phyloP scores from a whole-genome alignment of 2,888 invertebrate species.

The Watsonalla cultraria region DNA sequence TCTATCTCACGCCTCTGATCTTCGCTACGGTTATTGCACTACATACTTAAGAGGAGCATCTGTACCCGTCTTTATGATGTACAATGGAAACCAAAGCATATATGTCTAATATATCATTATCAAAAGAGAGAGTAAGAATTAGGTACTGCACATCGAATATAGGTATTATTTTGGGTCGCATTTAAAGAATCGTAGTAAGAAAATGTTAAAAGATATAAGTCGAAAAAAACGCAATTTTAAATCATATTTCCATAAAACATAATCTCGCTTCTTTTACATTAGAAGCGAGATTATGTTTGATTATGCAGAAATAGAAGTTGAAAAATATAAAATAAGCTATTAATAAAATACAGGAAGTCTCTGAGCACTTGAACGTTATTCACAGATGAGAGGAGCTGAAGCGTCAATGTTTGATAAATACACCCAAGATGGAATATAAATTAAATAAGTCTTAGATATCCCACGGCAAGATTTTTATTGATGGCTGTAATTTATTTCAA shows the following conservation, averaged over 20 bases:
- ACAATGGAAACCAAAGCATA: not conserved
- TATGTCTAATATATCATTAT: too few species aligned
- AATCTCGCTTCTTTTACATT: too few species aligned
- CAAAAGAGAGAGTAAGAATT: too few species aligned
- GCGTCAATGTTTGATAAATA: constrained; percentile 70
- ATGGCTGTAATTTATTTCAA: constrained; percentile 76
- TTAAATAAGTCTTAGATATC: constrained; percentile 75
- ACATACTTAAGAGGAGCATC: not conserved
- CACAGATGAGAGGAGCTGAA: constrained; percentile 34
- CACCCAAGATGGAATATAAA: constrained; percentile 72
- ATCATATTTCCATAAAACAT: too few species aligned
- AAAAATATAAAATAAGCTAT: too few species aligned
- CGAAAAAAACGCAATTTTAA: too few species aligned
- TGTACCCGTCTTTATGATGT: not conserved
- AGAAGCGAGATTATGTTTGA: too few species aligned
- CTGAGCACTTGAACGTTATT: constrained; percentile 24
- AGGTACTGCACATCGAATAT: too few species aligned
- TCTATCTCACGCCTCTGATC: constrained; percentile 22
- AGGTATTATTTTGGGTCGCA: too few species aligned
- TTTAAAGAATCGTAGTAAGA: too few species aligned
- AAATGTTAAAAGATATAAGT: too few species aligned
- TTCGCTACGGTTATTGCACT: constrained; percentile 7
- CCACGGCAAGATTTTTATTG: constrained; percentile 74
- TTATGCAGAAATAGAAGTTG: not conserved
- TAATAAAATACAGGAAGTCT: not conserved